Evolutionary conservation across 2,888 invertebrate species (phyloP), one percentile per base, ranked within the genome.

Genomic region (Drosophila falleni): DNA sequence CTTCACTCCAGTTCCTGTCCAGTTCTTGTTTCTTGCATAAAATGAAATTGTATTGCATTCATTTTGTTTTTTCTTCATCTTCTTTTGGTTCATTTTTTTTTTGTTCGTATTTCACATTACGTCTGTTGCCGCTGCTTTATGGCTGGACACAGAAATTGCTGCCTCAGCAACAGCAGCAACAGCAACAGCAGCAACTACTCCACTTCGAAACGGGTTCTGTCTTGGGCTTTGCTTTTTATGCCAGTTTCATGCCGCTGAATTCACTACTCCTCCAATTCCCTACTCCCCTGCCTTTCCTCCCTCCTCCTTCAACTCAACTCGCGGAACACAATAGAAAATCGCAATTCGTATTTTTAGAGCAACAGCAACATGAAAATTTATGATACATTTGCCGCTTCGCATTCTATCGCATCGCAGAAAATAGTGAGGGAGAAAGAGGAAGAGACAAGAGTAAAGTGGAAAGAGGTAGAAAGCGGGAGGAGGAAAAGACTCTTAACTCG

Each of bases 41-140:
- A 83, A 83, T 88, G 80, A 83, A 83, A 83, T 83, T 83, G 83
- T 83, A 88, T 86, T 88, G 83, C 89, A 88, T 74, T 81, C 87
- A 86, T 65, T 81, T 81, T 59, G 31, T 64, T 47, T 42, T 31
- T 55, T 37, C 46, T 29, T 5, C 10, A n/a, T 33, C 41, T 50
- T 31, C 11, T 47, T 35, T 35, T 53, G 58, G 0, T 3, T 6
- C 0, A 47, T 51, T 63, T 50, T 62, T 41, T 65, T 31, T 16
- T 53, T 26, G 9, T 33, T n/a, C n/a, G n/a, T 39, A 11, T 54
- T 16, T 54, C 47, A 19, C 33, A 33, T 44, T 39, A 39, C 42
- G 53, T 47, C 60, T 53, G 62, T 44, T 74, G 64, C 58, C 68
- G 64, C 76, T 87, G 88, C 88, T 83, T 87, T 83, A 88, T 83